Conservation (phyloP, 2,888 invertebrate genomes). For the Ochlodes sylvanus region DNA sequence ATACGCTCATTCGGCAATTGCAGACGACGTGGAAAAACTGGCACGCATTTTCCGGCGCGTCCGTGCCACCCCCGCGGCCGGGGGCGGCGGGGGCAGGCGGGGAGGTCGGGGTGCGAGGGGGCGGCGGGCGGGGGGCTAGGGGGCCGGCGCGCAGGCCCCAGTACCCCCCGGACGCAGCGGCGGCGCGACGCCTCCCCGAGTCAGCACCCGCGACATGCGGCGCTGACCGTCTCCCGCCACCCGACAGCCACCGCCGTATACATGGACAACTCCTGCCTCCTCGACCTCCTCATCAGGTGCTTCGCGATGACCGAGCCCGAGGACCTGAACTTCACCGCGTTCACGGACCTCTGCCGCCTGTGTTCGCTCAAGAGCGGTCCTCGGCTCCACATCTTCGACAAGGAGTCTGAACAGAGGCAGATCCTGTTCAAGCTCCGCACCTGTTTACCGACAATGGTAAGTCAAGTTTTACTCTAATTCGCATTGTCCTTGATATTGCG, state of each 20-base stretch:
- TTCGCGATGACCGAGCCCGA: slow-evolving; percentile 87
- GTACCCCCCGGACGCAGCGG: slow-evolving; percentile 82
- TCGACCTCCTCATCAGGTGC: slow-evolving; percentile 85
- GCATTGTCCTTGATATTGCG: slow-evolving; percentile 37
- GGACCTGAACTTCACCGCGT: slow-evolving; percentile 88
- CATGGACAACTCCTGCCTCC: slow-evolving; percentile 86
- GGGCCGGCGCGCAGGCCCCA: slow-evolving; percentile 63
- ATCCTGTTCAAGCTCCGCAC: slow-evolving; percentile 88
- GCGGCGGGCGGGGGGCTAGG: slow-evolving; percentile 53
- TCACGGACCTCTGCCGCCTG: slow-evolving; percentile 89
- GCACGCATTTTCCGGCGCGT: slow-evolving; percentile 75
- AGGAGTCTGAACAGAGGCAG: slow-evolving; percentile 89
- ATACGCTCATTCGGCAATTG: slow-evolving; percentile 63
- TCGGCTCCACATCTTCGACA: slow-evolving; percentile 89
- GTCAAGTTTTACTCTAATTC: slow-evolving; percentile 52
- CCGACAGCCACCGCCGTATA: slow-evolving; percentile 77
- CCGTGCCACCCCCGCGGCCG: slow-evolving; percentile 55
- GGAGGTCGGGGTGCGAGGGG: slow-evolving; percentile 50
- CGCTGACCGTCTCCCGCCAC: slow-evolving; percentile 79
- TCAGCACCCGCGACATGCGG: slow-evolving; percentile 76
- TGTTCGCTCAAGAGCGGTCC: slow-evolving; percentile 89
- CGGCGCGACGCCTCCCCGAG: slow-evolving; percentile 81
- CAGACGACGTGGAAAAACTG: slow-evolving; percentile 75
- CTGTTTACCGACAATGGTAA: slow-evolving; percentile 88
- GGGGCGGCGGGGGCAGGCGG: slow-evolving; percentile 51